Conservation (phyloP, 2,113 vertebrate genomes). For the Lepus americanus region DNA sequence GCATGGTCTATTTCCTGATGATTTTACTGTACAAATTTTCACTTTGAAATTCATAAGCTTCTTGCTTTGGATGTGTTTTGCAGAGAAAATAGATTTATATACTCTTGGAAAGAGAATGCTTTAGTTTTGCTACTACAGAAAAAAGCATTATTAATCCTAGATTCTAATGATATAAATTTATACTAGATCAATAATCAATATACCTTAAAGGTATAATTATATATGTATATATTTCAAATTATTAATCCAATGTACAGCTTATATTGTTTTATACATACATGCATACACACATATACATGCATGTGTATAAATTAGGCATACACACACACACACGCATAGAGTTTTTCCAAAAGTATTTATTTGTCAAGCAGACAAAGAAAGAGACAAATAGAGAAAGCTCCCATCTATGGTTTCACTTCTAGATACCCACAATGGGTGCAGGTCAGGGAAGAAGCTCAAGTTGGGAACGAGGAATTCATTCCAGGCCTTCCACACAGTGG, state of each 20-base stretch:
- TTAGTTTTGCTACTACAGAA: not conserved
- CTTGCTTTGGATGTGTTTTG: not conserved
- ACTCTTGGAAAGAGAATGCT: not conserved
- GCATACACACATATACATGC: too few species aligned
- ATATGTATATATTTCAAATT: slow-evolving; percentile 21
- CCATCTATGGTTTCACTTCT: too few species aligned
- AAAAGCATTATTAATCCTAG: not conserved
- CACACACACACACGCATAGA: not conserved
- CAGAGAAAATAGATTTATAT: not conserved
- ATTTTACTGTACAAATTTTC: not conserved
- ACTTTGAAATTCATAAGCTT: not conserved
- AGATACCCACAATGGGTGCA: too few species aligned
- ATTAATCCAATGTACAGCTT: not conserved
- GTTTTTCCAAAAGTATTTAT: too few species aligned
- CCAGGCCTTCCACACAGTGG: too few species aligned
- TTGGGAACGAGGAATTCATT: too few species aligned
- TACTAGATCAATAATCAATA: not conserved
- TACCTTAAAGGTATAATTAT: not conserved
- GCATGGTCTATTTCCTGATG: not conserved
- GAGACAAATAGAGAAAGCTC: too few species aligned
- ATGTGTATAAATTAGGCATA: not conserved
- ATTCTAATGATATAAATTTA: not conserved
- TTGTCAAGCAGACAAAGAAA: too few species aligned
- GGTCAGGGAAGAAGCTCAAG: too few species aligned
- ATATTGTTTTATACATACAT: not conserved